Percentiles rank a stretch among this genome's conserved stretches.
Conservation (phyloP, 2,113 vertebrate genomes). For the Alectura lathami region DNA sequence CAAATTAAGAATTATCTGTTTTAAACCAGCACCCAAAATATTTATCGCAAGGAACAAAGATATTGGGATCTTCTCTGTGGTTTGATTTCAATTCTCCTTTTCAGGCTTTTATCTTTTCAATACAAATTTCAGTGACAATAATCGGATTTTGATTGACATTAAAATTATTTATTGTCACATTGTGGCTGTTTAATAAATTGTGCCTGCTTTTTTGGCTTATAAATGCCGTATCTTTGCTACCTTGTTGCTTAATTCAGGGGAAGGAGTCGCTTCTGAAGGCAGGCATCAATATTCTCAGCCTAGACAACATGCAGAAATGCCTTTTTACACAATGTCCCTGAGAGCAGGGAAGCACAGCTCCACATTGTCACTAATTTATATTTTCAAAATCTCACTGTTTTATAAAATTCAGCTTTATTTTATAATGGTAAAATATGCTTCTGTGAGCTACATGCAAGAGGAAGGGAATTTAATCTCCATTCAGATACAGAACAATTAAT, state of each 20-base stretch:
- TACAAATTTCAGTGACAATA: constrained; percentile 70
- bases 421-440: background rate
- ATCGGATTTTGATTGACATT: constrained; percentile 69
- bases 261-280: constrained; percentile 28
- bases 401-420: background rate
- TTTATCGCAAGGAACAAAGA: constrained; percentile 50
- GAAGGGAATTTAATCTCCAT: background rate
- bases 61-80: constrained; percentile 2
- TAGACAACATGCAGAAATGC: background rate
- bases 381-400: background rate
- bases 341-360: background rate
- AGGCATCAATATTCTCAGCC: background rate
- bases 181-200: constrained; percentile 68
- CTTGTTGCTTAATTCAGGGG: constrained; percentile 36
- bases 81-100: constrained; percentile 55
- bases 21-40: constrained; percentile 68
- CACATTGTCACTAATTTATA: constrained; percentile 27
- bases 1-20: constrained; percentile 43
- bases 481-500: background rate
- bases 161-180: constrained; percentile 74
- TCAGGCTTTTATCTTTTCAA: constrained; percentile 60
- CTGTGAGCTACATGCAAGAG: fast-evolving
- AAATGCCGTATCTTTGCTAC: constrained; percentile 44
- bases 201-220: constrained; percentile 56
- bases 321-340: background rate